Evolutionary conservation across 2,888 invertebrate genomes (phyloP), one percentile per base, ranked within the genome.

Genomic region (Eristalis arbustorum): DNA sequence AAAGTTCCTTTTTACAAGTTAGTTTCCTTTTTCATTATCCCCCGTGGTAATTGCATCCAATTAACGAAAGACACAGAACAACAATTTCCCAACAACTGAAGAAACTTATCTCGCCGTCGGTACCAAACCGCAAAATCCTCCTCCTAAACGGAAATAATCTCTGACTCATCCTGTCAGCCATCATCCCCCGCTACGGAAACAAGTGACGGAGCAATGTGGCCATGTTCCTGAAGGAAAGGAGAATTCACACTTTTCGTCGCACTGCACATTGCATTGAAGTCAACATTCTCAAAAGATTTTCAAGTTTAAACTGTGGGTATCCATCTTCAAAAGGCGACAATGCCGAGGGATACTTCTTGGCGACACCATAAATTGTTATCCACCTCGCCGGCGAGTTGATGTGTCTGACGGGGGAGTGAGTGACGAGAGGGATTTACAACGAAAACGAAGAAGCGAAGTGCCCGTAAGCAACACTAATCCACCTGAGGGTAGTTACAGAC

Each of bases 31-130:
- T 59, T 14, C 25, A 59, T 59, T 59, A 59, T 25, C 59, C 25
- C 59, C 4, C 18, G 25, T 59, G 59, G 28, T 68, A 68, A 68
- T 68, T 68, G 68, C 68, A 68, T 68, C 56, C 68, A 68, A 68
- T 57, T 68, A 56, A 56, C 56, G 31, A 68, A 56, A 49, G 56
- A 56, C 56, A 22, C 56, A 56, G 56, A 56, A 56, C 68, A 68
- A 31, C 62, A 62, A 25, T 25, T 25, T 25, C 25, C 25, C 25
- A 25, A 14, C 31, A 67, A 68, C 68, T 8, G 22, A 18, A 56
- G 56, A 68, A 68, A 68, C 56, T 57, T 56, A 49, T 68, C 68
- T 49, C 56, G 23, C 57, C 57, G 10, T 67, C 67, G 22, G 25
- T 25, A 25, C 25, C 25, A 18, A 67, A 67, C 66, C 66, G 49